Percentiles rank a stretch among this genome's conserved stretches.
Conservation (phyloP, 2,888 invertebrate species). For the Calliscelio sp. region DNA sequence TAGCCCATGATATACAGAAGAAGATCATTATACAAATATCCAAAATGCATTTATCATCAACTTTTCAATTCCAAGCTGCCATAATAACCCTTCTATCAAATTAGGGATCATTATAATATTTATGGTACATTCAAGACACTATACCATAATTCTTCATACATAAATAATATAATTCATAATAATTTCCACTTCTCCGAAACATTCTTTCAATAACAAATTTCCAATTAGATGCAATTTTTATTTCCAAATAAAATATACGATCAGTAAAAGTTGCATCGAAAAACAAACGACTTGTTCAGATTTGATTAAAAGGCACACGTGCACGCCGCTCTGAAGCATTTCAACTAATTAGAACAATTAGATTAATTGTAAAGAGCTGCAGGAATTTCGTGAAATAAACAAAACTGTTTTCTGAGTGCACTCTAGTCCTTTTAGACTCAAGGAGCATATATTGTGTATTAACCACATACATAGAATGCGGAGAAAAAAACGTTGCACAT, state of each 20-base stretch:
- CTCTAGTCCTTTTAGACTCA: slow-evolving; percentile 75
- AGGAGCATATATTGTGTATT: slow-evolving; percentile 74
- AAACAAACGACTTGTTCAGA: no score
- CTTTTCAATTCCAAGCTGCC: slow-evolving; percentile 5
- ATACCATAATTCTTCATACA: no score
- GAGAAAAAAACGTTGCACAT: slow-evolving; percentile 69
- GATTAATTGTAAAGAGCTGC: slow-evolving; percentile 59
- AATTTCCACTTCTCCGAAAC: no score
- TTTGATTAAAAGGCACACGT: no score
- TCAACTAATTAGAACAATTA: slow-evolving; percentile 51
- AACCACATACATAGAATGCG: slow-evolving; percentile 70
- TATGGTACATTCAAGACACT: no score
- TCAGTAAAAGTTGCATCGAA: no score
- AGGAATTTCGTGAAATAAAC: slow-evolving; percentile 59
- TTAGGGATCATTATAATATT: no score
- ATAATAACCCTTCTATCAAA: no score
- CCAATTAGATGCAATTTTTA: background rate
- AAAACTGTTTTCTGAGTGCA: slow-evolving; percentile 74
- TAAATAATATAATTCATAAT: no score
- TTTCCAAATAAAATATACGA: background rate
- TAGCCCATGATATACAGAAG: background rate
- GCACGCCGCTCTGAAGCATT: slow-evolving; percentile 27
- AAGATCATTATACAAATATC: slow-evolving; percentile 20
- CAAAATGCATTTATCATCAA: slow-evolving; percentile 24
- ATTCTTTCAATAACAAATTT: background rate